These are phyloP conservation scores for Dryocosmus kuriphilus DNA, from an alignment of 2,888 invertebrate species.

Conservation along the genomic window DNA sequence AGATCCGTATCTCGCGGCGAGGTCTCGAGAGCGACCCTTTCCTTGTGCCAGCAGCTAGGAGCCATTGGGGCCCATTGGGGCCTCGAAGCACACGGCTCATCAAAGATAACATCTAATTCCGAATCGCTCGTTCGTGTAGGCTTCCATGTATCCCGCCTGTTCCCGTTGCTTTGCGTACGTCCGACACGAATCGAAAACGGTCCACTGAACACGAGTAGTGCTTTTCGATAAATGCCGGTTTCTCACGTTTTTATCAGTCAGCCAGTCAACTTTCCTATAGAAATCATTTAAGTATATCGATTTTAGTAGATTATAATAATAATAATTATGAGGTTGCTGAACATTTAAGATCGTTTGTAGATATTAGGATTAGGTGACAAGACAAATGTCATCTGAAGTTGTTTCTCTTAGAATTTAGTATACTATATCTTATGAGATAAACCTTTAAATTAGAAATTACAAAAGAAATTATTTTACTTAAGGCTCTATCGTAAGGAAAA, in stretches of 20 bases:
- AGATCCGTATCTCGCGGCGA: slow-evolving; percentile 76
- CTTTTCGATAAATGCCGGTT: slow-evolving; percentile 4
- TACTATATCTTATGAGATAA: no score
- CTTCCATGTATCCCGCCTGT: slow-evolving; percentile 65
- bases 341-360: no score
- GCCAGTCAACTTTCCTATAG: background rate
- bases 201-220: slow-evolving; percentile 29
- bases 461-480: no score
- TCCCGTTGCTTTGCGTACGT: slow-evolving; percentile 53
- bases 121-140: slow-evolving; percentile 71
- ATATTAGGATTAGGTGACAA: no score
- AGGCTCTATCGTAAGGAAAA: no score
- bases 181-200: slow-evolving; percentile 25
- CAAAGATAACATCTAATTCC: slow-evolving; percentile 76
- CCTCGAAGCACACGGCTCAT: slow-evolving; percentile 65
- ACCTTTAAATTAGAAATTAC: no score
- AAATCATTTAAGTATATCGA: no score
- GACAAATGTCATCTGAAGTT: no score
- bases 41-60: slow-evolving; percentile 19
- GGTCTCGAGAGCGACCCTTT: slow-evolving; percentile 52
- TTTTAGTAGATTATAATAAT: no score
- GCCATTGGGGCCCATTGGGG: slow-evolving; percentile 13
- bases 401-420: no score
- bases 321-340: no score
- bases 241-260: slow-evolving; percentile 23